Base-by-base conservation (phyloP, 1,140 invertebrate genomes). In the Calephelis virginiensis region DNA sequence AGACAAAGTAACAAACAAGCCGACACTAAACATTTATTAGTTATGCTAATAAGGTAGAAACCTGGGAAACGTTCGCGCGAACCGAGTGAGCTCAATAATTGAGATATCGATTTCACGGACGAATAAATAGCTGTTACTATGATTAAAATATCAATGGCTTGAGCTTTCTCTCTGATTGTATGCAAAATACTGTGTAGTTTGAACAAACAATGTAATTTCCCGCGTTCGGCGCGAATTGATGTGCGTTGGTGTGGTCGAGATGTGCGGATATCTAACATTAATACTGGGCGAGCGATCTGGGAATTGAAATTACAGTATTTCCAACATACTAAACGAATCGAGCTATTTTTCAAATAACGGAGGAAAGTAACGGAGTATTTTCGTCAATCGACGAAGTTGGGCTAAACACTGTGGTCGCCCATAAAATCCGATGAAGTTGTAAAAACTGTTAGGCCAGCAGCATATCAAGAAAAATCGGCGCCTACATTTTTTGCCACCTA, bases 91-190 rank as follows among this genome's bases (percentile, higher is more conserved):
- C 71, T 66, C 72, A 70, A 28, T 28, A 28, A 80, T 82, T 78
- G 77, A 81, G 76, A 82, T 82, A 87, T 85, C 78, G 80, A 83
- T 86, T 85, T 79, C 80, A 80, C 74, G 75, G 73, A 53, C 69
- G 69, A 74, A 82, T 82, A 83, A 82, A 85, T 79, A 72, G 71
- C 71, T 64, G 67, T 73, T 69, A 53, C 73, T 70, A 77, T 77
- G 82, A 89, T 89, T 89, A 89, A 86, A 89, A 85, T 88, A 88
- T 88, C 85, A 85, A 78, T 84, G 74, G 72, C 64, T 64, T 56
- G 53, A 63, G 72, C 85, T 86, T 87, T 89, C 83, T 74, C 86
- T 73, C 56, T 83, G 78, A 87, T 89, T 89, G 85, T 85, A 87
- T 85, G 82, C 86, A 82, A 89, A 87, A 77, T 82, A 83, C 74